A percentile compares a stretch with the other conserved stretches of the same genome.
Conservation (phyloP, 2,113 vertebrate species). For the Hyaena hyaena region DNA sequence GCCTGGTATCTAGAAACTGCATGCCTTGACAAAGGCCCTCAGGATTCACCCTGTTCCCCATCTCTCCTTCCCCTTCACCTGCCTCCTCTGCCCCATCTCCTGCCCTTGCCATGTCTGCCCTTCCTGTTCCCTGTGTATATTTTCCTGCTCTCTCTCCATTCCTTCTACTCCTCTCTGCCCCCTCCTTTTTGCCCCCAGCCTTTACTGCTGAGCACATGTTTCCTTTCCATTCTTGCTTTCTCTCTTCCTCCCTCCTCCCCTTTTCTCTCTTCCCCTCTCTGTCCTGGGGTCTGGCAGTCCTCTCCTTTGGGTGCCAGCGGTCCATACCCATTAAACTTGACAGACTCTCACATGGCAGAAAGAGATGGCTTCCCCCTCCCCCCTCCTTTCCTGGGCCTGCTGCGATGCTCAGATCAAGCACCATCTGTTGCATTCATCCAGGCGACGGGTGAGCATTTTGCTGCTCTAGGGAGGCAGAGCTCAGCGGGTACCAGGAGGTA, state of each 20-base stretch:
- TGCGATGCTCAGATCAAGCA: background rate
- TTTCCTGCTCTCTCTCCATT: background rate
- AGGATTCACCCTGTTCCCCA: fast-evolving
- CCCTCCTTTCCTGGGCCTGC: constrained; percentile 5
- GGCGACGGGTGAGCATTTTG: background rate
- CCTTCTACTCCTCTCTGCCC: background rate
- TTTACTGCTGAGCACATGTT: background rate
- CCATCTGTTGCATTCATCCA: constrained; percentile 57
- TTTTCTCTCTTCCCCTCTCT: background rate
- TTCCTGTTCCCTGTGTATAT: background rate
- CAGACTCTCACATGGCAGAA: constrained; percentile 51
- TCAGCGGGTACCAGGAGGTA: background rate
- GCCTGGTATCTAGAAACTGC: background rate
- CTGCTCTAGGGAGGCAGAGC: background rate
- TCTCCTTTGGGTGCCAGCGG: constrained; percentile 14
- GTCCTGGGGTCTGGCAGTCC: background rate
- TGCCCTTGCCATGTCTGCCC: background rate
- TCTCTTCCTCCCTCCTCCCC: fast-evolving
- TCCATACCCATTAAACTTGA: constrained; percentile 52
- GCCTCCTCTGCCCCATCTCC: background rate
- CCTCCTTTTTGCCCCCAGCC: background rate
- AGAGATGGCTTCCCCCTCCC: background rate
- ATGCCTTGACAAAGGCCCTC: background rate
- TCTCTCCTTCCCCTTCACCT: background rate
- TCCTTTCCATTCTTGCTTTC: background rate